Evolutionary conservation across 2,113 vertebrate genomes (phyloP), one percentile per base, ranked within the genome.

Genomic region (Hylia prasina): DNA sequence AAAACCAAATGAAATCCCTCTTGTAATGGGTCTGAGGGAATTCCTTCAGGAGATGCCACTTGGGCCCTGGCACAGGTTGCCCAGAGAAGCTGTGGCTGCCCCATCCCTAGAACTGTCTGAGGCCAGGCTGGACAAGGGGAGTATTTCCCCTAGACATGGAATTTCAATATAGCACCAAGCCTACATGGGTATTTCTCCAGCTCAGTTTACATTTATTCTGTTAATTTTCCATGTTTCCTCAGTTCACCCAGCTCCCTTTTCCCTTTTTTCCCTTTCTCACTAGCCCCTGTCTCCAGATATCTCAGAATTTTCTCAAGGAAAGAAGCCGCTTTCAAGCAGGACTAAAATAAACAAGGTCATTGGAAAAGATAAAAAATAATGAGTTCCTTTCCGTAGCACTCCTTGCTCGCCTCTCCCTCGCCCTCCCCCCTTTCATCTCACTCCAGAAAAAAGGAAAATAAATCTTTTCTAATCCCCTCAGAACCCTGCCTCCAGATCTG

Each of bases 331-430:
- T 97, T 97, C 92, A 92, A 96, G 82, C 86, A 89, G 37, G 68
- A 87, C 87, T 96, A 95, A 97, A 96, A 96, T 93, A 96, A 97
- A 96, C 94, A 97, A 97, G 97, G 97, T 97, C 97, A 97, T 91
- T 85, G 93, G 93, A 91, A 97, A 96, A 96, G 96, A 97, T 95
- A 96, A 96, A 97, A 96, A 97, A 93, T 97, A 97, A 97, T 95
- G 94, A 97, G 87, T 93, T 96, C 90, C 91, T 93, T 95, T 94
- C 96, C 50, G 30, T 50, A 87, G 83, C 78, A 91, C 87, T 97
- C 89, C 70, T 90, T 85, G 54, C 72, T 83, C 4, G 0, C 69
- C 86, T 42, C 50, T 78, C 88, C 69, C 77, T 80, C 75, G 11
- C 35, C 39, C 30, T 61, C 66, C 79, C 48, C 73, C 11, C 83